These are phyloP conservation scores for Saturnia japonica DNA, from an alignment of 2,888 invertebrate species.

Conservation along the genomic window DNA sequence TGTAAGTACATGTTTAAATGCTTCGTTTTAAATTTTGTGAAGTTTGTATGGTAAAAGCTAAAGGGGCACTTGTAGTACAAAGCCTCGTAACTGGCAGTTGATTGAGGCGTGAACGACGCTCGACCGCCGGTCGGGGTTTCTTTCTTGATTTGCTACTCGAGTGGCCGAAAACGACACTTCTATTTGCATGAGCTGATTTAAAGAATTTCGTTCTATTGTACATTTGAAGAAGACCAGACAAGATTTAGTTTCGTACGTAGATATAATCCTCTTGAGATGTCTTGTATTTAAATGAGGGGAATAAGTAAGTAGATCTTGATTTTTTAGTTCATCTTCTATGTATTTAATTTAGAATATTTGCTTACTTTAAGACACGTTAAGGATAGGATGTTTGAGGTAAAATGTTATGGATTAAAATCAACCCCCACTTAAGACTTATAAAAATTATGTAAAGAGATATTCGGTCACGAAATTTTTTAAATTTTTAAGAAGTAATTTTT, in stretches of 20 bases:
- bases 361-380: too few relatives aligned
- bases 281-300: neutral
- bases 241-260: constrained; percentile 37
- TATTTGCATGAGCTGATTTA: constrained; percentile 76
- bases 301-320: neutral
- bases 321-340: constrained; percentile 1
- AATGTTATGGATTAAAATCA: too few relatives aligned
- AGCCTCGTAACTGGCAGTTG: constrained; percentile 75
- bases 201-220: constrained; percentile 54
- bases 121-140: constrained; percentile 73
- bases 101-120: constrained; percentile 79
- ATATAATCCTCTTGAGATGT: constrained; percentile 9
- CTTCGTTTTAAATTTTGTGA: constrained; percentile 47
- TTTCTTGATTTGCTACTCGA: constrained; percentile 79
- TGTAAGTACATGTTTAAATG: constrained; percentile 19
- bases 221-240: constrained; percentile 45
- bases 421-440: too few relatives aligned
- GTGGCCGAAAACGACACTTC: constrained; percentile 77
- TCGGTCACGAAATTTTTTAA: too few relatives aligned
- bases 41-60: constrained; percentile 57
- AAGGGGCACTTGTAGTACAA: constrained; percentile 66
- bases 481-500: too few relatives aligned
- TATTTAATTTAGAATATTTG: too few relatives aligned
- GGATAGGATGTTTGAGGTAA: too few relatives aligned
- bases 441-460: too few relatives aligned